Base-by-base conservation (phyloP, 2,888 invertebrate species). In the Netelia fuscicornis region DNA sequence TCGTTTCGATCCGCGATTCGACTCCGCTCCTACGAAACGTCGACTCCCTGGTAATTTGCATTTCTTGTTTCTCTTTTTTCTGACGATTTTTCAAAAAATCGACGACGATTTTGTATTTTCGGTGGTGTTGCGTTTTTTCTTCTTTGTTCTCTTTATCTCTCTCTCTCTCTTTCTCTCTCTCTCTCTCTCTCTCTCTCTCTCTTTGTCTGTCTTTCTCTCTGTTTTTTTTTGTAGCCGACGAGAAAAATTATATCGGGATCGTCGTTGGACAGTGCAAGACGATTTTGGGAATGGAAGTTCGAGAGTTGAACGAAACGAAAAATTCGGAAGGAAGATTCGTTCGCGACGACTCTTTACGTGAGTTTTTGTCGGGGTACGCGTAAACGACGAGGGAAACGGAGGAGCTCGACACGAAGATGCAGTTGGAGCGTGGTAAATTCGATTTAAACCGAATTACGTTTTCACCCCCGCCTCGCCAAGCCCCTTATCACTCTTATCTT, bases 361-460 rank as follows among this genome's bases (percentile, higher is more conserved):
- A 13, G 64, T 42, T 9, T 20, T 56, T 13, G 1, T 56, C 20
- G 11, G 8, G 9, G 20, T 48, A 30, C 3, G 54, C 48, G 20
- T 23, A 68, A 2, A 37, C 62, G 56, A 11, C 65, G 71, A 25
- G 17, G 68, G 23, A 67, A 56, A 30, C 13, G 13, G 11, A 65
- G 30, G 56, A 68, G 44, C 10, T 17, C 11, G 20, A 17, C 20
- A 65, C 52, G 20, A 48, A 65, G 74, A 60, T 65, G 74, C 67
- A 48, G 52, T 52, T 71, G 25, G 23, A 76, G 9, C 77, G 77
- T 74, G 83, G 83, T 83, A 83, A 83, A 83, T 74, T 72, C 72
- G 72, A 74, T 72, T 60, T 70, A 13, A n/a, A 79, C 13, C 20
- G 60, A 74, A 17, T 74, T 81, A 62, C 74, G 65, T 72, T 23